phyloP scores from a whole-genome alignment of 2,888 invertebrate genomes.

The Eupithecia inturbata region DNA sequence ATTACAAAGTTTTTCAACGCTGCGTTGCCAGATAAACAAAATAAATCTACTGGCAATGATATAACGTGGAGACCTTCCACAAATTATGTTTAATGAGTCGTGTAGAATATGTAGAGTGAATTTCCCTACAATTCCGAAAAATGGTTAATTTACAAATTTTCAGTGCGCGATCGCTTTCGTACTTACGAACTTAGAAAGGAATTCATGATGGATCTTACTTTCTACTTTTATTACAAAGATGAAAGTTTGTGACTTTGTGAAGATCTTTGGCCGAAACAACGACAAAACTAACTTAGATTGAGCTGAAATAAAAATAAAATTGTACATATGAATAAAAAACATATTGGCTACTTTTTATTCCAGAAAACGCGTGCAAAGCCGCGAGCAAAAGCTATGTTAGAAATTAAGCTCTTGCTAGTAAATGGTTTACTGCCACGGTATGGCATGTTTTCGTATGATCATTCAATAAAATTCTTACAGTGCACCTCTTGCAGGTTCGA shows the following conservation, averaged over 20 bases:
- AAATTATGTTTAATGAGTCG: slow-evolving; percentile 6
- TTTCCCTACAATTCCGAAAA: too few species aligned
- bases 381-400: too few species aligned
- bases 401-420: background rate
- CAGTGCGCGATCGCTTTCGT: too few species aligned
- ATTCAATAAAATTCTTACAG: background rate
- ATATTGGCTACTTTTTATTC: background rate
- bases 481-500: background rate
- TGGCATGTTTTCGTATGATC: background rate
- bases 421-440: background rate
- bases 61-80: background rate
- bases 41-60: slow-evolving; percentile 7
- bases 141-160: too few species aligned
- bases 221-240: background rate
- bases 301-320: too few species aligned
- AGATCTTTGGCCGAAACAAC: background rate
- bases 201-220: background rate
- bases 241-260: background rate
- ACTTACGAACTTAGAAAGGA: background rate
- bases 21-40: slow-evolving; percentile 30
- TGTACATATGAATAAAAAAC: background rate
- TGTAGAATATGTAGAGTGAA: too few species aligned
- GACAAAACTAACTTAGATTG: background rate
- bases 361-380: background rate
- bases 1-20: slow-evolving; percentile 66